A percentile compares a stretch with the other conserved stretches of the same genome.
phyloP scores from a whole-genome alignment of 2,888 invertebrate genomes.

The Urechis unicinctus region DNA sequence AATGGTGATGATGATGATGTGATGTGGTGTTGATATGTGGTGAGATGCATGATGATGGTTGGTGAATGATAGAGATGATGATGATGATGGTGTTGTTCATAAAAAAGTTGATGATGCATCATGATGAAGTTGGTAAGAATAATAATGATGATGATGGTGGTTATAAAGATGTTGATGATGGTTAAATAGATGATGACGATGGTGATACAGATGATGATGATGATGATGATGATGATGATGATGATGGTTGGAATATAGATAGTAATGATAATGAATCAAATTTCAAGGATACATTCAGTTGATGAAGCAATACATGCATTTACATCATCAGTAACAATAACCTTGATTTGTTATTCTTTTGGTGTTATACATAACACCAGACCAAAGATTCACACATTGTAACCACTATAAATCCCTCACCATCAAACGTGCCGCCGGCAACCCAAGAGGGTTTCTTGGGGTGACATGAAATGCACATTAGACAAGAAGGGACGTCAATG shows the following conservation, averaged over 20 bases:
- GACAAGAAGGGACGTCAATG: conserved; percentile 49
- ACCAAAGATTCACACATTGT: too few relatives aligned
- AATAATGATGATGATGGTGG: too few relatives aligned
- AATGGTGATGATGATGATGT: neutral
- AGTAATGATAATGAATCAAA: too few relatives aligned
- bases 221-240: too few relatives aligned
- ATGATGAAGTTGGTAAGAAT: neutral
- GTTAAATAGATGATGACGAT: neutral
- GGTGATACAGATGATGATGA: too few relatives aligned
- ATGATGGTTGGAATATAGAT: too few relatives aligned
- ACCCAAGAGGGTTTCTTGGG: conserved; percentile 50
- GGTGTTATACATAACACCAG: too few relatives aligned
- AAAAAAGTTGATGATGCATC: neutral
- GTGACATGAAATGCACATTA: conserved; percentile 50
- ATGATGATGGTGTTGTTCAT: neutral
- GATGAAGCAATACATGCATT: too few relatives aligned
- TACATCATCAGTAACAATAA: neutral
- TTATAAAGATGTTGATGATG: conserved; percentile 1
- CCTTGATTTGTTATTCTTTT: too few relatives aligned
- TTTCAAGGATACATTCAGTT: too few relatives aligned
- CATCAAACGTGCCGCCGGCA: conserved; percentile 51
- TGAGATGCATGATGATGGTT: neutral
- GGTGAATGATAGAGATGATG: too few relatives aligned
- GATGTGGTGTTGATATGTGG: neutral
- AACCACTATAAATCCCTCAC: too few relatives aligned